phyloP scores from a whole-genome alignment of 2,888 invertebrate genomes.

The Macaria liturata region DNA sequence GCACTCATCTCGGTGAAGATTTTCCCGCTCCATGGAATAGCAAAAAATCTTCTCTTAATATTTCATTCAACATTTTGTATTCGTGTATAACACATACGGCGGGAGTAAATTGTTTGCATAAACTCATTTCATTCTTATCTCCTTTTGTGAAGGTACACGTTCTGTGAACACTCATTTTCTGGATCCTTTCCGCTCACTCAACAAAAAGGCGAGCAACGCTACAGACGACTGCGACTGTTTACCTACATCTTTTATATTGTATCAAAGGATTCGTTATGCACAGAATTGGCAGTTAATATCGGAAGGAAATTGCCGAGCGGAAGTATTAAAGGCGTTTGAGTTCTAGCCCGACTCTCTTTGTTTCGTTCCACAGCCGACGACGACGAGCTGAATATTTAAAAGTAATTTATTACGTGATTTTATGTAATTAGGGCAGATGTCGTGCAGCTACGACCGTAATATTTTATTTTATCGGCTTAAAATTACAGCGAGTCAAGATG shows the following conservation, averaged over 20 bases:
- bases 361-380: conserved; percentile 56
- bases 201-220: conserved; percentile 40
- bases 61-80: conserved; percentile 36
- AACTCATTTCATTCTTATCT: conserved; percentile 52
- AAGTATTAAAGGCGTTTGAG: conserved; percentile 66
- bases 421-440: conserved; percentile 71
- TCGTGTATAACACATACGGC: conserved; percentile 37
- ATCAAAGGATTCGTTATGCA: conserved; percentile 57
- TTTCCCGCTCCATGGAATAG: neutral
- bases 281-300: conserved; percentile 63
- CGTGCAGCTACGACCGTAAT: conserved; percentile 63
- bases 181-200: conserved; percentile 43
- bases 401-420: conserved; percentile 72
- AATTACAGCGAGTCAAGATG: conserved; percentile 69
- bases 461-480: conserved; percentile 80
- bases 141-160: conserved; percentile 46
- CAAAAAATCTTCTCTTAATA: conserved; percentile 15
- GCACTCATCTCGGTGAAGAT: neutral
- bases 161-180: conserved; percentile 47
- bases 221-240: conserved; percentile 34
- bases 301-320: conserved; percentile 57
- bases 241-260: conserved; percentile 42
- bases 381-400: conserved; percentile 61
- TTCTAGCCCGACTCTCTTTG: conserved; percentile 63
- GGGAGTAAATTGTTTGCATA: conserved; percentile 47